Percentiles rank a stretch among this genome's conserved stretches.
Conservation (phyloP, 2,113 vertebrate genomes). For the Calidris pygmaea region DNA sequence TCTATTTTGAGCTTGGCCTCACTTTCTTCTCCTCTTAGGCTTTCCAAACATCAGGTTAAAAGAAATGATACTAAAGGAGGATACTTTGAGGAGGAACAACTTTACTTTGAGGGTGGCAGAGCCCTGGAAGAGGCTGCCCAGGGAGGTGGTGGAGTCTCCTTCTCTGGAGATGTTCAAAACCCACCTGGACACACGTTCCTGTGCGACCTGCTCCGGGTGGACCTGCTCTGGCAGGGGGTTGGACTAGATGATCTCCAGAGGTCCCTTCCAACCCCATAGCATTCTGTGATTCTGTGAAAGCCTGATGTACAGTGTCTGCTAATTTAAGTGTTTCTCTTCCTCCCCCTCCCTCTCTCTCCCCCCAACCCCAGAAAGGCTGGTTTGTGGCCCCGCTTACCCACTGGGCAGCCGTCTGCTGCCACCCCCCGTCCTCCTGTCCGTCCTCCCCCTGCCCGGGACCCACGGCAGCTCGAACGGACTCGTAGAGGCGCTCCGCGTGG, state of each 20-base stretch:
- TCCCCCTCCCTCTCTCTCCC: background rate
- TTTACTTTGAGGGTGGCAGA: too few species aligned
- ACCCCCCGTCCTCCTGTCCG: background rate
- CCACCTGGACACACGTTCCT: too few species aligned
- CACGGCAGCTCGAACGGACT: conserved; percentile 80
- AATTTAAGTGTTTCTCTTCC: too few species aligned
- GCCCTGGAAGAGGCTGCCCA: background rate
- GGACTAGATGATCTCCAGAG: too few species aligned
- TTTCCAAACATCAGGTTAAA: background rate
- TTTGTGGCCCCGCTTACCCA: conserved; percentile 47
- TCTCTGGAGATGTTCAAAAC: too few species aligned
- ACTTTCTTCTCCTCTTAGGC: background rate
- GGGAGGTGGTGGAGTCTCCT: background rate
- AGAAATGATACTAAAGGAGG: background rate
- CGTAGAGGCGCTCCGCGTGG: conserved; percentile 77
- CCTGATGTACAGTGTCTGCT: too few species aligned
- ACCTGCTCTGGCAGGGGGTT: too few species aligned
- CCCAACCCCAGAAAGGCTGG: accelerated
- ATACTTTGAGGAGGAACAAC: too few species aligned
- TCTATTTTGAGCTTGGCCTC: background rate
- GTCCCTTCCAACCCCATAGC: too few species aligned
- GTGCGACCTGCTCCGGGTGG: too few species aligned
- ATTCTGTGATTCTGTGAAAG: too few species aligned
- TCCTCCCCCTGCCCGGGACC: conserved; percentile 53
- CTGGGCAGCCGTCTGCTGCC: background rate